phyloP scores from a whole-genome alignment of 2,888 invertebrate genomes.

The Oxyteleia sp. region DNA sequence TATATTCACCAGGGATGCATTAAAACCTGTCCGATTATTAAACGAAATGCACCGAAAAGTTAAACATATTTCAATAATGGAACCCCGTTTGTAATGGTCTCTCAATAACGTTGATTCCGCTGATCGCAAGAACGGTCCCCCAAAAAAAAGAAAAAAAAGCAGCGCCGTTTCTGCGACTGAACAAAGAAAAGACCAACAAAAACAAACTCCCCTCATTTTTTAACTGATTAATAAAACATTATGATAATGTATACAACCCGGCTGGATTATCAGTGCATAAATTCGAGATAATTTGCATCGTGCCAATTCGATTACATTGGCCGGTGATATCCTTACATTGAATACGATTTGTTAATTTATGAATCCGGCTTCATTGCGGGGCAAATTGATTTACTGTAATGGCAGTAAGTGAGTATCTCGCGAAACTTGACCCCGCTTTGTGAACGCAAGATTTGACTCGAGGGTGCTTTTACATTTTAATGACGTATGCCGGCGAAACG shows the following conservation, averaged over 20 bases:
- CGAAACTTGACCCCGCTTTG: slow-evolving; percentile 68
- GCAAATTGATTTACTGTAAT: slow-evolving; percentile 67
- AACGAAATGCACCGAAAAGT: too few relatives aligned
- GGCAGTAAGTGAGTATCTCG: slow-evolving; percentile 46
- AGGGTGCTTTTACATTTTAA: slow-evolving; percentile 71
- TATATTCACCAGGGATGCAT: too few relatives aligned
- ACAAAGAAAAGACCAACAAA: too few relatives aligned
- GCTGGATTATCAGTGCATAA: slow-evolving; percentile 64
- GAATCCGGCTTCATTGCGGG: slow-evolving; percentile 54
- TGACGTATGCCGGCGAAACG: slow-evolving; percentile 57
- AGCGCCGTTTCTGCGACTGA: too few relatives aligned
- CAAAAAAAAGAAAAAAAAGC: too few relatives aligned
- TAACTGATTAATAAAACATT: slow-evolving; percentile 63
- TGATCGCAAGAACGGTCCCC: too few relatives aligned
- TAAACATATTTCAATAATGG: too few relatives aligned
- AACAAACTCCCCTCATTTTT: slow-evolving; percentile 32
- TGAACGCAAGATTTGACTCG: slow-evolving; percentile 57
- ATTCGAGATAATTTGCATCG: slow-evolving; percentile 66
- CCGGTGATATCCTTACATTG: slow-evolving; percentile 47
- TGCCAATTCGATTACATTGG: slow-evolving; percentile 56
- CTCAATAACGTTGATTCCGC: too few relatives aligned
- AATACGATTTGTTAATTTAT: slow-evolving; percentile 58
- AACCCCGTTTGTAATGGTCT: too few relatives aligned
- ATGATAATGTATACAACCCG: slow-evolving; percentile 57
- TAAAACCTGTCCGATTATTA: too few relatives aligned